Conservation (phyloP, 2,113 vertebrate species). For the Catharus fuscescens region DNA sequence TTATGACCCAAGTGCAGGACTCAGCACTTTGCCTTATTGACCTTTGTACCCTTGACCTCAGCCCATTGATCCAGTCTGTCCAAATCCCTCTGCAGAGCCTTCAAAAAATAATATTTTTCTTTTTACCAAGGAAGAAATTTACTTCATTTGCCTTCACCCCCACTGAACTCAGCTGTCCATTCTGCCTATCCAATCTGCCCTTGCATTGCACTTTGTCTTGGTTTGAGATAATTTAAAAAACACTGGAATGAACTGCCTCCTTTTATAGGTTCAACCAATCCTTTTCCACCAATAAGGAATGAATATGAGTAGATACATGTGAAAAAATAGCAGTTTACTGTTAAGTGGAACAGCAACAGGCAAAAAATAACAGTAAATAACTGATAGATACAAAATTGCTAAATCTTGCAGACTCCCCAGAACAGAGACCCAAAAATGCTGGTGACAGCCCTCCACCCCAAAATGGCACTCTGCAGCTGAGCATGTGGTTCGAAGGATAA, state of each 20-base stretch:
- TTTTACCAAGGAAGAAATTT: not conserved
- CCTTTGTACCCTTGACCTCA: not conserved
- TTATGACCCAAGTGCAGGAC: not conserved
- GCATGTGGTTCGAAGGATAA: not conserved
- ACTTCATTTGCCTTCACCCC: not conserved
- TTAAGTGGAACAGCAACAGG: not conserved
- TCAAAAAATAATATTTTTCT: not conserved
- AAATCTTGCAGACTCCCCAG: not conserved
- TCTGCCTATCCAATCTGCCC: not conserved
- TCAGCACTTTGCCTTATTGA: not conserved
- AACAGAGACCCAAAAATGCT: not conserved
- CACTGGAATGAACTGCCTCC: not conserved
- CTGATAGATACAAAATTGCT: not conserved
- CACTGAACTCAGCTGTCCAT: not conserved
- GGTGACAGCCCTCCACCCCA: not conserved
- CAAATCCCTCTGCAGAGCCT: not conserved
- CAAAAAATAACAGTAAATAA: not conserved
- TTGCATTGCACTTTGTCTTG: not conserved
- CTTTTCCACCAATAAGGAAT: not conserved
- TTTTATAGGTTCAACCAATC: not conserved
- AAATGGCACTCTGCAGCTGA: not conserved
- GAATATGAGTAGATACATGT: not conserved
- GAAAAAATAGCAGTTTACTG: not conserved
- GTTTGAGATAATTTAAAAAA: not conserved
- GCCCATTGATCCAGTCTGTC: not conserved